phyloP scores from a whole-genome alignment of 2,113 vertebrate species.

The Tragelaphus scriptus region DNA sequence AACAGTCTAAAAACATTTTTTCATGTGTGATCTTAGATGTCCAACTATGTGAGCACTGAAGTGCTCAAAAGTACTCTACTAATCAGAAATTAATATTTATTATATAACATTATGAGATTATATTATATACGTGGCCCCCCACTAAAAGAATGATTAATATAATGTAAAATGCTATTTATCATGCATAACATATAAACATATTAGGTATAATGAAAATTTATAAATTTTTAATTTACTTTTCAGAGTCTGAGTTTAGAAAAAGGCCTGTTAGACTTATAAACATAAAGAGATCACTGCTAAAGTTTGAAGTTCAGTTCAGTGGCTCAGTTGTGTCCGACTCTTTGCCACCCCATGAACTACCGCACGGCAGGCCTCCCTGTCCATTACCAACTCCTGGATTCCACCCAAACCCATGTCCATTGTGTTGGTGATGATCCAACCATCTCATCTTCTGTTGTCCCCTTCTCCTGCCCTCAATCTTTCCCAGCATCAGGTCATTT shows the following conservation, averaged over 20 bases:
- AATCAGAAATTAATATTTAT: neutral
- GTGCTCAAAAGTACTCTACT: neutral
- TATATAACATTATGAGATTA: neutral
- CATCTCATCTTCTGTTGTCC: too few species aligned
- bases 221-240: neutral
- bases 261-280: neutral
- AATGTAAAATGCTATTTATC: neutral
- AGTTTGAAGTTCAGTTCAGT: neutral
- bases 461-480: too few species aligned
- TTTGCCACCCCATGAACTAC: too few species aligned
- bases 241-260: neutral
- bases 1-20: neutral
- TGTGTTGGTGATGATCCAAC: too few species aligned
- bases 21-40: neutral
- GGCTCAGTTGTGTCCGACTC: accelerated
- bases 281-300: neutral
- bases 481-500: too few species aligned
- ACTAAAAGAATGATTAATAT: neutral
- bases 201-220: neutral
- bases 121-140: neutral
- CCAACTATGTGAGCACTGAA: neutral
- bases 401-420: too few species aligned
- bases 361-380: too few species aligned
- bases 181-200: neutral
- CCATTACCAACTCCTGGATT: too few species aligned